Percentiles rank a stretch among this genome's conserved stretches.
These are phyloP conservation scores for Chorisops tibialis DNA, from an alignment of 2,888 invertebrate species.

Conservation along the genomic window DNA sequence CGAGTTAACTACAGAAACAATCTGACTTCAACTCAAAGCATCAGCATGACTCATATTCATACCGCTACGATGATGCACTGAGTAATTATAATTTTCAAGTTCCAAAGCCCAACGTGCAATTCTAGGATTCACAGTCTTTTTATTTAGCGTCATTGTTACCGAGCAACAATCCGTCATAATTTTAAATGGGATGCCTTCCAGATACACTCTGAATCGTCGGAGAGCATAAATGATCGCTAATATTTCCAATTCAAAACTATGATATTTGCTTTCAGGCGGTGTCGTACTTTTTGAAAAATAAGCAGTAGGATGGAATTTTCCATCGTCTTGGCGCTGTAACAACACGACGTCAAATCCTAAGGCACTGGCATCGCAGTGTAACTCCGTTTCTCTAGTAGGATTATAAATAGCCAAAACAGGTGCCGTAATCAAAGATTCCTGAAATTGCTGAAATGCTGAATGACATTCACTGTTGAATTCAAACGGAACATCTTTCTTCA, in stretches of 20 bases:
- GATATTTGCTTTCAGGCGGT: conserved; percentile 36
- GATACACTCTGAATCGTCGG: conserved; percentile 38
- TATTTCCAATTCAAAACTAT: conserved; percentile 42
- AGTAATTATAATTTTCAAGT: conserved; percentile 31
- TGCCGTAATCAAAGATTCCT: conserved; percentile 22
- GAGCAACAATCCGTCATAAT: conserved; percentile 23
- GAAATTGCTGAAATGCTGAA: conserved; percentile 23
- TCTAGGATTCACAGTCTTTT: conserved; percentile 34
- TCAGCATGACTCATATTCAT: conserved; percentile 39
- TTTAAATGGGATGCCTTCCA: conserved; percentile 38
- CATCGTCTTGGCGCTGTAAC: conserved; percentile 34
- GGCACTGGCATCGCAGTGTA: conserved; percentile 41
- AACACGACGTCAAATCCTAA: conserved; percentile 39
- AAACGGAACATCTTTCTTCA: conserved; percentile 26
- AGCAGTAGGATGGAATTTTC: conserved; percentile 38
- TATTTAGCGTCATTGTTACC: conserved; percentile 33
- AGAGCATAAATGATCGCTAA: conserved; percentile 39
- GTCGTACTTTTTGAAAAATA: conserved; percentile 41
- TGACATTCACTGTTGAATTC: conserved; percentile 19
- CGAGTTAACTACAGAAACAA: neutral
- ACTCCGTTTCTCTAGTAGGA: conserved; percentile 37
- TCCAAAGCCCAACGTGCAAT: conserved; percentile 32
- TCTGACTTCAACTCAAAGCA: conserved; percentile 35
- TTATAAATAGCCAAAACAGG: conserved; percentile 40
- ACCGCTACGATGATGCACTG: conserved; percentile 29